Percentiles rank a stretch among this genome's conserved stretches.
phyloP scores from a whole-genome alignment of 2,888 invertebrate genomes.

The Tipula confusa region DNA sequence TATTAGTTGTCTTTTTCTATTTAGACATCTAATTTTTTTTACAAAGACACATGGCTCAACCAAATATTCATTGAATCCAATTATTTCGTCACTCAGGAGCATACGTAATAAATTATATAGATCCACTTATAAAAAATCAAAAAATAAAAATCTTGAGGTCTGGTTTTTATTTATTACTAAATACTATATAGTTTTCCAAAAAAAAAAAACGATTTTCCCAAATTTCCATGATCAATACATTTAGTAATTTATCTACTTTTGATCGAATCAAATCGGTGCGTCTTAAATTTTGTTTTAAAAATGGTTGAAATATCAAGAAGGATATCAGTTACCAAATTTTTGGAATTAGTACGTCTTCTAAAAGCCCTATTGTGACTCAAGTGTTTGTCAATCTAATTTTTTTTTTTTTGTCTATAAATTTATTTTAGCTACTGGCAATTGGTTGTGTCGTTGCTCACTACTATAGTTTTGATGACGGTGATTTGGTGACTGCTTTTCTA shows the following conservation, averaged over 20 bases:
- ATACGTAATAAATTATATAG: neutral
- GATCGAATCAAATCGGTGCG: neutral
- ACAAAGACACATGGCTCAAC: too few relatives aligned
- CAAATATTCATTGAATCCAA: too few relatives aligned
- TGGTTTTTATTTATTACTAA: neutral
- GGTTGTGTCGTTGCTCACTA: conserved; percentile 68
- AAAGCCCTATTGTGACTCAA: neutral
- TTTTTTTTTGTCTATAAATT: conserved; percentile 28
- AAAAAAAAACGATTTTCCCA: neutral
- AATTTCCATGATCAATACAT: neutral
- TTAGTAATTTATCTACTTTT: neutral
- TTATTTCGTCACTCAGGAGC: neutral
- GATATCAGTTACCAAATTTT: conserved; percentile 48
- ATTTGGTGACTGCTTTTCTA: conserved; percentile 57
- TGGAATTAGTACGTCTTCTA: conserved; percentile 45
- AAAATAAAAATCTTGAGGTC: neutral
- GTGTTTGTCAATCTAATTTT: neutral
- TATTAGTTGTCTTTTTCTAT: too few relatives aligned
- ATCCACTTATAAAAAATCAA: neutral
- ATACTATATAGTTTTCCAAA: neutral
- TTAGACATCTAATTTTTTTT: too few relatives aligned
- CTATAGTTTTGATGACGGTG: conserved; percentile 59
- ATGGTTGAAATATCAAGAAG: conserved; percentile 35
- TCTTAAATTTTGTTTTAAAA: neutral
- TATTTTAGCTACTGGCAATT: conserved; percentile 58